Evolutionary conservation across 2,113 vertebrate species (phyloP).

Genomic region (Glaucomys volans): DNA sequence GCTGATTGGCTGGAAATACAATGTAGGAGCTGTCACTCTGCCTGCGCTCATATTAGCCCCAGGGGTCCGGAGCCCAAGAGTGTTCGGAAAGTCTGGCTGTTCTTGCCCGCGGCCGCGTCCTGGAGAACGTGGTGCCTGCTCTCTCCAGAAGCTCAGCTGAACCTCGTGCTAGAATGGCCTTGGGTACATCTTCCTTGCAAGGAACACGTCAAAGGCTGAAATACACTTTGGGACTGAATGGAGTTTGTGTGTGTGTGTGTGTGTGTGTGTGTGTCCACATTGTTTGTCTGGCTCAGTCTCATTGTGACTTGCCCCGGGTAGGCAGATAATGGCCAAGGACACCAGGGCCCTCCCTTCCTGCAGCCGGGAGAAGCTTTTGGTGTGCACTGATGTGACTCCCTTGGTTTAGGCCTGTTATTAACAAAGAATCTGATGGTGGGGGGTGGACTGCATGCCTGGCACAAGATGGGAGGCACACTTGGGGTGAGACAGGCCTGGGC

Average conservation of each 20-base stretch:
- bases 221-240: neutral
- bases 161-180: neutral
- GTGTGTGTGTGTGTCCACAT: neutral
- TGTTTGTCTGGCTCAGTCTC: neutral
- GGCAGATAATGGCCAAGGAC: neutral
- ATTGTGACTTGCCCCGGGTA: neutral
- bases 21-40: neutral
- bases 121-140: neutral
- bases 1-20: neutral
- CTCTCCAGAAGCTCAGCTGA: neutral
- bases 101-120: neutral
- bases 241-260: neutral
- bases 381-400: accelerated
- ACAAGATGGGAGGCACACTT: neutral
- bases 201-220: neutral
- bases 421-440: neutral
- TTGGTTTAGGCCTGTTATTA: neutral
- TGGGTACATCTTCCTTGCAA: neutral
- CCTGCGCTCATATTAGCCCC: neutral
- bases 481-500: neutral
- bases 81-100: neutral
- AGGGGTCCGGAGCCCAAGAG: neutral
- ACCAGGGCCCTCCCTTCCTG: accelerated
- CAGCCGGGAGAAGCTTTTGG: too few relatives aligned
- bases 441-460: too few relatives aligned